Evolutionary conservation across 2,113 vertebrate genomes (phyloP).

Genomic region (Rostratula benghalensis): DNA sequence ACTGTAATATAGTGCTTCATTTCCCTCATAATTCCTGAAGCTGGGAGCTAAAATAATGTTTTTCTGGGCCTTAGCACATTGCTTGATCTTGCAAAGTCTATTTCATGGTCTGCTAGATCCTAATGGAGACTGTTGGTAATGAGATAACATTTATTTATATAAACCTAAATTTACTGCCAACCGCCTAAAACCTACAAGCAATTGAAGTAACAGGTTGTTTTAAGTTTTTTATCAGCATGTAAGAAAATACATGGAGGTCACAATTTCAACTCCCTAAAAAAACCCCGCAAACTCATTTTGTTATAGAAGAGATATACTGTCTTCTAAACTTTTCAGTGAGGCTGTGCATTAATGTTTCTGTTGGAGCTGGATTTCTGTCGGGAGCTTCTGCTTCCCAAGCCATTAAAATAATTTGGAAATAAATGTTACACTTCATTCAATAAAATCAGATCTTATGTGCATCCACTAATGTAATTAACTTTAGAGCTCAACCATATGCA

Average conservation of each 20-base stretch:
- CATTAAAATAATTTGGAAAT: slow-evolving; percentile 31
- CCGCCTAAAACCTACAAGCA: slow-evolving; percentile 63
- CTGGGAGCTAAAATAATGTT: slow-evolving; percentile 74
- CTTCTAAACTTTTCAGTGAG: neutral
- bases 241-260: slow-evolving; percentile 8
- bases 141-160: slow-evolving; percentile 81
- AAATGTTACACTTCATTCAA: slow-evolving; percentile 36
- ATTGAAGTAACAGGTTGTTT: slow-evolving; percentile 46
- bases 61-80: slow-evolving; percentile 68
- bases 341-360: neutral
- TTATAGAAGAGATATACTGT: neutral
- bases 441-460: slow-evolving; percentile 30
- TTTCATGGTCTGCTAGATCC: slow-evolving; percentile 81
- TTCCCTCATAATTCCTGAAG: slow-evolving; percentile 73
- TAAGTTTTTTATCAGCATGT: neutral
- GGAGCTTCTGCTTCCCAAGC: slow-evolving; percentile 7
- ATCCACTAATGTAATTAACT: slow-evolving; percentile 12
- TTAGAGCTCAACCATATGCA: neutral
- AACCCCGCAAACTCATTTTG: neutral
- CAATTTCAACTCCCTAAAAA: neutral
- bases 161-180: slow-evolving; percentile 74
- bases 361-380: neutral
- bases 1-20: slow-evolving; percentile 74
- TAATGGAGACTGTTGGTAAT: slow-evolving; percentile 79
- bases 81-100: slow-evolving; percentile 79